Percentiles rank a stretch among this genome's conserved stretches.
These are phyloP conservation scores for Micrasema minimum DNA, from an alignment of 1,140 invertebrate genomes.

Conservation along the genomic window DNA sequence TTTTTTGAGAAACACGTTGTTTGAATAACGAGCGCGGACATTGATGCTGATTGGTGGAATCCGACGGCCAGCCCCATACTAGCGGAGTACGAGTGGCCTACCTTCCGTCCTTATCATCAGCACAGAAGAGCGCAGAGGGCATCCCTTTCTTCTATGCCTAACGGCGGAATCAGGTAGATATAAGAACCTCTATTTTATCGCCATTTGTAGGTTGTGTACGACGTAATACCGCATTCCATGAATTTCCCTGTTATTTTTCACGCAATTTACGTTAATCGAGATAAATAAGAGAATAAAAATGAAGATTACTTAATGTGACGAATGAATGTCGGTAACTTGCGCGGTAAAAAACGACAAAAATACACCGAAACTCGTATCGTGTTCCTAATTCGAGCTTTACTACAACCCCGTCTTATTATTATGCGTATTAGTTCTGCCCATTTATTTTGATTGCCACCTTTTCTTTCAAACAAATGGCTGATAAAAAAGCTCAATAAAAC, in stretches of 20 bases:
- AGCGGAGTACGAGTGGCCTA: constrained; percentile 41
- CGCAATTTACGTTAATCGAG: no score
- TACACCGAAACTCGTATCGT: background rate
- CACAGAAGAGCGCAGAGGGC: constrained; percentile 26
- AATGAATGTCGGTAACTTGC: no score
- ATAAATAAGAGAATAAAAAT: background rate
- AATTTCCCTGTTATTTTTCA: constrained; percentile 13
- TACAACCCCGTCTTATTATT: background rate
- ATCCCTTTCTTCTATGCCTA: constrained; percentile 52
- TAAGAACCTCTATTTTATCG: constrained; percentile 27
- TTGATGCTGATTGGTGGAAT: constrained; percentile 47
- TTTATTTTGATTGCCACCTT: constrained; percentile 19
- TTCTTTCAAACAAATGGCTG: background rate
- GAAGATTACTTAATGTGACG: background rate
- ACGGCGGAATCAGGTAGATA: constrained; percentile 48
- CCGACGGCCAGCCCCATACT: constrained; percentile 38
- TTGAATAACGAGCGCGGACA: constrained; percentile 41
- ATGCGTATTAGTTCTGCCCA: constrained; percentile 1
- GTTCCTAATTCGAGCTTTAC: no score
- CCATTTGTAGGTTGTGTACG: constrained; percentile 23
- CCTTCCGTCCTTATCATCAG: constrained; percentile 42
- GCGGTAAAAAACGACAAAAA: background rate
- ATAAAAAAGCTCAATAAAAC: constrained; percentile 9
- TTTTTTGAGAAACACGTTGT: constrained; percentile 39
- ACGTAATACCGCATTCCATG: constrained; percentile 3